Evolutionary conservation across 2,888 invertebrate species (phyloP).

Genomic region (Drosophila macrospina): DNA sequence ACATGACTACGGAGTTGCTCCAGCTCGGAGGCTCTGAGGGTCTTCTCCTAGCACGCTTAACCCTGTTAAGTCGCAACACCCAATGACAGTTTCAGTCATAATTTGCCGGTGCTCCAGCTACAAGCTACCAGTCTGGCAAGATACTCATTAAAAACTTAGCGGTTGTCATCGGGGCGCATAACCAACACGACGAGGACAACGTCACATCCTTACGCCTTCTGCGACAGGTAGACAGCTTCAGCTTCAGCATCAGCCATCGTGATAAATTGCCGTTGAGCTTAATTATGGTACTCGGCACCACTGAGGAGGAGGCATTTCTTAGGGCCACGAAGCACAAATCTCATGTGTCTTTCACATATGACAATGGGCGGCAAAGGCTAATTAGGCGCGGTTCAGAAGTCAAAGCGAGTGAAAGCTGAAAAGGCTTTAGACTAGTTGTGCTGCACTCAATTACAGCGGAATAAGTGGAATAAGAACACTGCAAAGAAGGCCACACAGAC

Average conservation of each 20-base stretch:
- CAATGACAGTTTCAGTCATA: slow-evolving; percentile 65
- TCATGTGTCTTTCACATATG: slow-evolving; percentile 17
- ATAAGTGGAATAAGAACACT: slow-evolving; percentile 34
- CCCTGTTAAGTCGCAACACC: slow-evolving; percentile 61
- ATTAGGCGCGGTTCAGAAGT: slow-evolving; percentile 70
- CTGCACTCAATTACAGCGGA: slow-evolving; percentile 57
- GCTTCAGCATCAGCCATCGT: background rate
- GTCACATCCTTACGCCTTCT: slow-evolving; percentile 31
- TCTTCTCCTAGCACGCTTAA: slow-evolving; percentile 55
- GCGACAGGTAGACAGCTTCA: slow-evolving; percentile 24
- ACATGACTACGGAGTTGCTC: background rate
- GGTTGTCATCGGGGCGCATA: slow-evolving; percentile 68
- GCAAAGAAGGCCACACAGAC: slow-evolving; percentile 38
- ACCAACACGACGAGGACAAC: slow-evolving; percentile 45
- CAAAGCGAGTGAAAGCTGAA: slow-evolving; percentile 58
- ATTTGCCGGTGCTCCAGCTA: slow-evolving; percentile 29
- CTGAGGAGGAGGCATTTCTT: slow-evolving; percentile 17
- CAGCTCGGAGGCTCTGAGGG: slow-evolving; percentile 8
- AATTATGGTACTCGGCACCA: slow-evolving; percentile 59
- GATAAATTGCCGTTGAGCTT: slow-evolving; percentile 58
- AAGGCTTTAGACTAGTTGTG: slow-evolving; percentile 22
- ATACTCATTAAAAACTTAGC: slow-evolving; percentile 74
- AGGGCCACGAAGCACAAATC: slow-evolving; percentile 6
- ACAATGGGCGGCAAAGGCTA: slow-evolving; percentile 73
- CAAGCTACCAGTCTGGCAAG: slow-evolving; percentile 8